Evolutionary conservation across 2,888 invertebrate genomes (phyloP).

Genomic region (Mechanitis mazaeus): DNA sequence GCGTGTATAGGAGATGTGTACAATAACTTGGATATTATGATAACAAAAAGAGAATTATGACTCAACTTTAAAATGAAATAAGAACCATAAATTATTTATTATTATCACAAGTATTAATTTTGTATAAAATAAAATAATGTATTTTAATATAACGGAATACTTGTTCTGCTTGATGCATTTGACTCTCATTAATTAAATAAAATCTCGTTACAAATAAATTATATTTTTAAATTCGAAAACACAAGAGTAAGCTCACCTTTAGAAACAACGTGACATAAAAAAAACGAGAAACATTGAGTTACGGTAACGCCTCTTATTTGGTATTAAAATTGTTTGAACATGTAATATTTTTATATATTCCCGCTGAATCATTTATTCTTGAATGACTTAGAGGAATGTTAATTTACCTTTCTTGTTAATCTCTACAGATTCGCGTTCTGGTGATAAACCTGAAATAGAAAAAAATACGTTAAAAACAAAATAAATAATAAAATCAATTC

Average conservation of each 20-base stretch:
- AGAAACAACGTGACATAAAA: conserved; percentile 36
- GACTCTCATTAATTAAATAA: background rate
- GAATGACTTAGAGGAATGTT: conserved; percentile 32
- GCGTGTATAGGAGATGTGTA: conserved; percentile 19
- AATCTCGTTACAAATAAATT: background rate
- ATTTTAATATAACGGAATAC: too few relatives aligned
- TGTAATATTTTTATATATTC: conserved; percentile 32
- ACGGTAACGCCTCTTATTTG: conserved; percentile 50
- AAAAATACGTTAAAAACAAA: conserved; percentile 16
- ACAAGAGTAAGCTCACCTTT: conserved; percentile 30
- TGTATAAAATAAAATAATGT: too few relatives aligned
- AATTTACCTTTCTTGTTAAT: conserved; percentile 66
- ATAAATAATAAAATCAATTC: background rate
- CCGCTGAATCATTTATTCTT: conserved; percentile 31
- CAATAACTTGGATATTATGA: conserved; percentile 2
- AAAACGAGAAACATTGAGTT: conserved; percentile 45
- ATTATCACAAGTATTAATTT: too few relatives aligned
- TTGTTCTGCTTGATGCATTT: too few relatives aligned
- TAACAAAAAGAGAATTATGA: too few relatives aligned
- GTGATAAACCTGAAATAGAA: conserved; percentile 62
- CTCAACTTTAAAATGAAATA: too few relatives aligned
- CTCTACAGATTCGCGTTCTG: conserved; percentile 60
- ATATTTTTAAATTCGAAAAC: conserved; percentile 13
- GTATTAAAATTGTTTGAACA: conserved; percentile 47
- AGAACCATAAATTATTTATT: too few relatives aligned